Evolutionary conservation across 2,113 vertebrate genomes (phyloP).

Genomic region (Psittacara wagleri): DNA sequence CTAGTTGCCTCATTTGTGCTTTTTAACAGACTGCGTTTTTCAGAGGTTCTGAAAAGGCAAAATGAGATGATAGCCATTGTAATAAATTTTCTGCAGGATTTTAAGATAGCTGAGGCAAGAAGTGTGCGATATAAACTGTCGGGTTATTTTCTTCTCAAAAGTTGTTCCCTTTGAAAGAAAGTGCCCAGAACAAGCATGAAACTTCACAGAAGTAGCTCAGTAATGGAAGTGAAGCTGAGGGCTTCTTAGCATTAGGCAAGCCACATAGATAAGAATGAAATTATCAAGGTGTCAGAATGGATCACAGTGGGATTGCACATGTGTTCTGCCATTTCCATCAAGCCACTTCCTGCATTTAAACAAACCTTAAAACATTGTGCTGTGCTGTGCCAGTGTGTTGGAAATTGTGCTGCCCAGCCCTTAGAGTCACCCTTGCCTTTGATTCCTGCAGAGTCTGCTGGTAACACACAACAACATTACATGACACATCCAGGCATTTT

Average conservation of each 20-base stretch:
- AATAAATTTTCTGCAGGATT: neutral
- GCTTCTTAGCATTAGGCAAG: neutral
- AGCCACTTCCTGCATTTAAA: neutral
- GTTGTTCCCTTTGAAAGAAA: neutral
- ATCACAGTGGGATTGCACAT: neutral
- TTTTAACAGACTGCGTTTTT: neutral
- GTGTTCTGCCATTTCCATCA: neutral
- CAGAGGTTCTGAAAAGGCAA: neutral
- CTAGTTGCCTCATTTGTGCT: neutral
- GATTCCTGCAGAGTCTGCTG: neutral
- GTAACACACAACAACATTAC: neutral
- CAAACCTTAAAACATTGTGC: neutral
- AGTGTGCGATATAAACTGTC: neutral
- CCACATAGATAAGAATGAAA: neutral
- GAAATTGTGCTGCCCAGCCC: neutral
- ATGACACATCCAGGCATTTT: neutral
- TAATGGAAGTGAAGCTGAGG: neutral
- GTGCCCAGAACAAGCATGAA: neutral
- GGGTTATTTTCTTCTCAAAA: neutral
- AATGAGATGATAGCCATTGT: neutral
- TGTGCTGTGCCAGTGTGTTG: neutral
- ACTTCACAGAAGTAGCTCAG: neutral
- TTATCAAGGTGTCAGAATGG: neutral
- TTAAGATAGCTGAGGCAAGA: neutral
- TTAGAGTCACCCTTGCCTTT: neutral